phyloP scores from a whole-genome alignment of 1,140 invertebrate genomes.

The Sitophilus oryzae region DNA sequence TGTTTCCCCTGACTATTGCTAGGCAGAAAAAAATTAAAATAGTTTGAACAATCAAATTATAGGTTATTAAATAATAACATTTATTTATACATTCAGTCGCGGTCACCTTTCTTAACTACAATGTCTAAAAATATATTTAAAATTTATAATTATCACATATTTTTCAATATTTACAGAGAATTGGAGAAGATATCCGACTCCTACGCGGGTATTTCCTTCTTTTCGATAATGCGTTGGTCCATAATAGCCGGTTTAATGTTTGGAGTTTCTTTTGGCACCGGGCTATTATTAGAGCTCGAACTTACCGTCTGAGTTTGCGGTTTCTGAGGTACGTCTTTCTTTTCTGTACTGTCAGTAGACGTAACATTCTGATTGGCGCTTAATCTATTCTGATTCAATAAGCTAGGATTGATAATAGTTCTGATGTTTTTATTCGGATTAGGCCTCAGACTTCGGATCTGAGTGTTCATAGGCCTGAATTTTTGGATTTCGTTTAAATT shows the following conservation, averaged over 20 bases:
- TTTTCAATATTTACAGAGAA: background rate
- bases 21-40: no score
- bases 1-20: no score
- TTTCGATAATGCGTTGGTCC: constrained; percentile 23
- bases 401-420: constrained; percentile 43
- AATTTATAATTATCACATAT: background rate
- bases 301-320: constrained; percentile 4
- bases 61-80: background rate
- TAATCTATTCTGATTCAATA: constrained; percentile 37
- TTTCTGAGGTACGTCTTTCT: constrained; percentile 16
- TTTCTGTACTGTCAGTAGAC: constrained; percentile 4
- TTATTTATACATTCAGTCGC: background rate
- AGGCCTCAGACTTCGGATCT: constrained; percentile 35
- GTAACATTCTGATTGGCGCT: constrained; percentile 15
- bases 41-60: background rate
- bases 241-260: constrained; percentile 14
- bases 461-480: constrained; percentile 33
- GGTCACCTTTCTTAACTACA: background rate
- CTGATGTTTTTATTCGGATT: constrained; percentile 41
- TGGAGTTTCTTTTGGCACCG: constrained; percentile 12
- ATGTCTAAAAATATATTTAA: background rate
- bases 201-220: constrained; percentile 21
- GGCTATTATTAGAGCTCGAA: constrained; percentile 1
- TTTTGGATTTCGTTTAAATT: constrained; percentile 42
- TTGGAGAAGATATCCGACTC: background rate